A percentile compares a stretch with the other conserved stretches of the same genome.
phyloP scores from a whole-genome alignment of 1,140 invertebrate genomes.

The Cherax quadricarinatus region DNA sequence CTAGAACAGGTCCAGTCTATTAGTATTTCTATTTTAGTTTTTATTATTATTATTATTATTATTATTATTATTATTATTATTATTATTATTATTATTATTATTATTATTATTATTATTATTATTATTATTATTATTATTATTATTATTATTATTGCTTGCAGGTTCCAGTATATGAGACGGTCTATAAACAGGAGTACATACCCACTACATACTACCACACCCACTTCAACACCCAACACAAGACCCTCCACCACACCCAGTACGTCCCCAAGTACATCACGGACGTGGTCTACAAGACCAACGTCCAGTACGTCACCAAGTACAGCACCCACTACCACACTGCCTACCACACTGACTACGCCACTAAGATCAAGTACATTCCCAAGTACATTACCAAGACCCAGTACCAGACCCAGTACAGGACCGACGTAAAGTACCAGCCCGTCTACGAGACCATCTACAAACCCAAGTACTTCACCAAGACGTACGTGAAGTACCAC shows the following conservation, averaged over 20 bases:
- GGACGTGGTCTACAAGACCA: constrained; percentile 40
- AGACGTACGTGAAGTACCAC: constrained; percentile 36
- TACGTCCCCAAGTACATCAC: constrained; percentile 62
- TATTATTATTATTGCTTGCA: neutral
- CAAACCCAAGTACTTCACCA: constrained; percentile 42
- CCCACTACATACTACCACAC: constrained; percentile 51
- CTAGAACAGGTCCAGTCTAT: neutral
- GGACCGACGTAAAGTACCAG: constrained; percentile 33
- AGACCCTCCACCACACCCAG: constrained; percentile 40
- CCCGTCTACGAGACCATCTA: constrained; percentile 37
- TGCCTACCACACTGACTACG: constrained; percentile 37
- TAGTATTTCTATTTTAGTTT: neutral
- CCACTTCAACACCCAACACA: constrained; percentile 49
- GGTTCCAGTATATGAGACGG: constrained; percentile 51
- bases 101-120: neutral
- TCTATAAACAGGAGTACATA: constrained; percentile 53
- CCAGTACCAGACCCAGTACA: constrained; percentile 43
- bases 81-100: neutral
- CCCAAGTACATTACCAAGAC: constrained; percentile 48
- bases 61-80: neutral
- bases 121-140: neutral
- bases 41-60: neutral
- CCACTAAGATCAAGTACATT: constrained; percentile 24
- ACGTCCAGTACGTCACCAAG: constrained; percentile 49
- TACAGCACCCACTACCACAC: constrained; percentile 47